These are phyloP conservation scores for Idris sp. DNA, from an alignment of 1,140 invertebrate species.

Conservation along the genomic window DNA sequence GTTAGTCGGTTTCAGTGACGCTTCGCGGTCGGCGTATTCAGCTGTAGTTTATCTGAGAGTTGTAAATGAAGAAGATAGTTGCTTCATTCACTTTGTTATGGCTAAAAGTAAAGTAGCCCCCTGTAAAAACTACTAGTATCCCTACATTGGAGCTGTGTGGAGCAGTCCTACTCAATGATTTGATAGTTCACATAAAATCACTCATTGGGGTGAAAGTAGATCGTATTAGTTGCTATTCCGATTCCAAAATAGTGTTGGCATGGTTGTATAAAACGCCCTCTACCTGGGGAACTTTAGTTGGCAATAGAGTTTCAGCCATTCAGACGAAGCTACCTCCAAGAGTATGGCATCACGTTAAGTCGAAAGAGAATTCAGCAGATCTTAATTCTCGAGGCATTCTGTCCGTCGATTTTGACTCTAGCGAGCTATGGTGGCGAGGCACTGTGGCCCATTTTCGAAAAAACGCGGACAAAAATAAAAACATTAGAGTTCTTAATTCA, in stretches of 20 bases:
- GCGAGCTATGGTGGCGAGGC: no score
- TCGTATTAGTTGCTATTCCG: neutral
- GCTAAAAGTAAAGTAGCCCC: neutral
- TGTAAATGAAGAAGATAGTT: no score
- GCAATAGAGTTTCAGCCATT: neutral
- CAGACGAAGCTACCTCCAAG: neutral
- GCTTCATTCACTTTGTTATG: neutral
- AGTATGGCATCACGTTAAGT: neutral
- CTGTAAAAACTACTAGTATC: neutral
- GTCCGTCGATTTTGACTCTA: no score
- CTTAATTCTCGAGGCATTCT: no score
- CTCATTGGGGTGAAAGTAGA: neutral
- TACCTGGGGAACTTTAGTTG: neutral
- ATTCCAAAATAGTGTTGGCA: neutral
- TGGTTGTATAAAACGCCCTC: neutral
- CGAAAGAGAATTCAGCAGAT: no score
- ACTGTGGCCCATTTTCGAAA: no score
- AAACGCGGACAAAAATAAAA: no score
- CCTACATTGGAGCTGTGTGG: neutral
- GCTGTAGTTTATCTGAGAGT: neutral
- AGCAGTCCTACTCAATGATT: neutral
- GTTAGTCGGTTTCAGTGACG: neutral
- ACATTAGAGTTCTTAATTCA: slow-evolving; percentile 25
- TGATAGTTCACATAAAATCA: neutral
- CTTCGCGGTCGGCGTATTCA: neutral